Conservation (phyloP, 2,113 vertebrate genomes). For the Ranitomeya variabilis region DNA sequence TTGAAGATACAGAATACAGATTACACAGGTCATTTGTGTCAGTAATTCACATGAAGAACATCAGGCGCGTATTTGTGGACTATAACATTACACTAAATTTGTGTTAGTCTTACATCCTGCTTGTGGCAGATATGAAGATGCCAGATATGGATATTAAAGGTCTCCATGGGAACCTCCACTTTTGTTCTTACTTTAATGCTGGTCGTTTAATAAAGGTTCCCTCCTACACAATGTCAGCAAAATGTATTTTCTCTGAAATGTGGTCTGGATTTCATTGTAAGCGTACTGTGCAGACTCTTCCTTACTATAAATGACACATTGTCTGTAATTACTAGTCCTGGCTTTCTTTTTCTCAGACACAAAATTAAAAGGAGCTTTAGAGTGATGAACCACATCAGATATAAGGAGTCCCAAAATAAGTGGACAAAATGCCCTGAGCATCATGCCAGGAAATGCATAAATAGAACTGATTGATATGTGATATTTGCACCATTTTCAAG, state of each 20-base stretch:
- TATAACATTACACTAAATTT: not conserved
- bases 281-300: not conserved
- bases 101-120: not conserved
- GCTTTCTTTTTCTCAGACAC: constrained; percentile 62
- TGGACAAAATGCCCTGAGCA: constrained; percentile 51
- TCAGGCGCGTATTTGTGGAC: not conserved
- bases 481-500: not conserved
- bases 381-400: constrained; percentile 69
- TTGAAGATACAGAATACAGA: not conserved
- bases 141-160: constrained; percentile 34
- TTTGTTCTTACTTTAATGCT: constrained; percentile 29
- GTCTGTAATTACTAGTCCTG: constrained; percentile 65
- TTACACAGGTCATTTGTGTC: not conserved
- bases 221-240: constrained; percentile 35
- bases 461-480: constrained; percentile 48
- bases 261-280: constrained; percentile 57
- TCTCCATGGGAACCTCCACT: not conserved
- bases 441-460: constrained; percentile 43
- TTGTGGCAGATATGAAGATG: not conserved
- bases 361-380: constrained; percentile 72
- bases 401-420: constrained; percentile 66
- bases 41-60: not conserved
- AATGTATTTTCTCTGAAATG: constrained; percentile 61
- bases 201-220: constrained; percentile 6
- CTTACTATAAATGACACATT: constrained; percentile 63